phyloP scores from a whole-genome alignment of 1,140 invertebrate genomes.

The Conus ventricosus region DNA sequence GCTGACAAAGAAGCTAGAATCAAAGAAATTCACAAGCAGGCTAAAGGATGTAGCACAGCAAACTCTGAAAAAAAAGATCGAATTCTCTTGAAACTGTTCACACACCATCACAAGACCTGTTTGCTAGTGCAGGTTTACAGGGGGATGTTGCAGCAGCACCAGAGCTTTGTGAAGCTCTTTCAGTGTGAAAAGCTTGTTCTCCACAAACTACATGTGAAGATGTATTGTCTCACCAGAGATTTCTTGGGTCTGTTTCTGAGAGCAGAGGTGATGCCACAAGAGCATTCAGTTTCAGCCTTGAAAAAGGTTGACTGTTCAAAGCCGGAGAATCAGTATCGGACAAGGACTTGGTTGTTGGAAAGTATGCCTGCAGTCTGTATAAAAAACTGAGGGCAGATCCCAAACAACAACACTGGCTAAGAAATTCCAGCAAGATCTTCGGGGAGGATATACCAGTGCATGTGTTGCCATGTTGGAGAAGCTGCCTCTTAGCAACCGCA shows the following conservation, averaged over 20 bases:
- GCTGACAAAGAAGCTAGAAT: not conserved
- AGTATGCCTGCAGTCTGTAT: not conserved
- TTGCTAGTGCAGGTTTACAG: not conserved
- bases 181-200: not conserved
- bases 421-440: not conserved
- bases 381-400: not conserved
- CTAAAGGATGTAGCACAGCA: not conserved
- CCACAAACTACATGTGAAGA: not conserved
- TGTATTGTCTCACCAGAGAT: not conserved
- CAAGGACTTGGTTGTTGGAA: not conserved
- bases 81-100: not conserved
- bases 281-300: not conserved
- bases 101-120: not conserved
- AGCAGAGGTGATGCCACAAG: not conserved
- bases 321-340: not conserved
- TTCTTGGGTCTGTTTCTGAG: not conserved
- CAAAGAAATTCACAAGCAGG: not conserved
- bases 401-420: not conserved
- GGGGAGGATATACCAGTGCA: not conserved
- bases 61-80: not conserved
- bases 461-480: not conserved
- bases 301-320: not conserved
- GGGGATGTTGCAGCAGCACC: not conserved
- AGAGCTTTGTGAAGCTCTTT: not conserved
- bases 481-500: not conserved